phyloP scores from a whole-genome alignment of 1,140 invertebrate species.

The Odontomachus brunneus region DNA sequence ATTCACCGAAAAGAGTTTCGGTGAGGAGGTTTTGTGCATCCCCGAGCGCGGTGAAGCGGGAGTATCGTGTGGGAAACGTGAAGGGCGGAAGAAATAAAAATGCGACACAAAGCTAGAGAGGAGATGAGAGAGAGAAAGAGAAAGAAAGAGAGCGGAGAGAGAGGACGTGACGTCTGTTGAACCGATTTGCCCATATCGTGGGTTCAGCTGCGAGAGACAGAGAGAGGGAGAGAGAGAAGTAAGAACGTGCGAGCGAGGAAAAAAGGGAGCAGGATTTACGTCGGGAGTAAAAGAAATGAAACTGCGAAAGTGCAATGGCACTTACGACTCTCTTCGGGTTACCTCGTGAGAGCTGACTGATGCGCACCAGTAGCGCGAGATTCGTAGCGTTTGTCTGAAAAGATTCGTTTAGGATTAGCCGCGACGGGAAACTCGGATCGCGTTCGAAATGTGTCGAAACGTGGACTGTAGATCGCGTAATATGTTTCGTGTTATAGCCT shows the following conservation, averaged over 20 bases:
- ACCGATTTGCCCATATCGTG: constrained; percentile 49
- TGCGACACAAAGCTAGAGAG: constrained; percentile 16
- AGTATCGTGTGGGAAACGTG: constrained; percentile 72
- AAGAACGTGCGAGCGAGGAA: constrained; percentile 30
- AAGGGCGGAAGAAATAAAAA: constrained; percentile 71
- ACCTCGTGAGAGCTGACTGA: constrained; percentile 50
- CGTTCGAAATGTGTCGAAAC: too few species aligned
- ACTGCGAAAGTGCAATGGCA: constrained; percentile 66
- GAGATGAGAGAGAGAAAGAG: too few species aligned
- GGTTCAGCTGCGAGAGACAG: constrained; percentile 63
- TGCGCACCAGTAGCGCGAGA: background rate
- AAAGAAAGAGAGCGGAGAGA: too few species aligned
- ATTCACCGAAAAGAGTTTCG: constrained; percentile 63
- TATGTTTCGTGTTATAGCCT: too few species aligned
- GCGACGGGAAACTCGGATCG: background rate
- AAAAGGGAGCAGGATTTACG: constrained; percentile 69
- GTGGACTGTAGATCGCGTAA: constrained; percentile 8
- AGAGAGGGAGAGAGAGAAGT: constrained; percentile 11
- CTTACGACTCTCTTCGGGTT: constrained; percentile 50
- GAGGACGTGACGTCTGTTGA: constrained; percentile 67
- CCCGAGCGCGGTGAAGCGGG: constrained; percentile 9
- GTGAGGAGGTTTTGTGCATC: constrained; percentile 49
- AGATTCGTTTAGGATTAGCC: background rate
- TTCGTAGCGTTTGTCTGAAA: background rate
- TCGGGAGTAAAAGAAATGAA: constrained; percentile 65